A percentile compares a stretch with the other conserved stretches of the same genome.
phyloP scores from a whole-genome alignment of 2,113 vertebrate species.

The Scartelaos histophorus region DNA sequence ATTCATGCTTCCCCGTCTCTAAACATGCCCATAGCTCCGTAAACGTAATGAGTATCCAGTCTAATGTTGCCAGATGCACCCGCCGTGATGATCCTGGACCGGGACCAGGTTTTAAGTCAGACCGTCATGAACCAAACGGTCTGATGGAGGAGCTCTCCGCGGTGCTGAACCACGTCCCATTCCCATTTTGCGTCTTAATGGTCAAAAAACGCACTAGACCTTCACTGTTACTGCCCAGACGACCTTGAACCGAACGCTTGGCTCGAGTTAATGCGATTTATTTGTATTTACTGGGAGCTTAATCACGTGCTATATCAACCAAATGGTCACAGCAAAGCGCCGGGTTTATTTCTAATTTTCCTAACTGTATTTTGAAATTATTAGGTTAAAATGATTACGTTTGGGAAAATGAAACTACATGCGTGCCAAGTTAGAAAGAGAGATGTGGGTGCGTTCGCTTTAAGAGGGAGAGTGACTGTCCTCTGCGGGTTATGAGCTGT shows the following conservation, averaged over 20 bases:
- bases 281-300: background rate
- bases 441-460: conserved; percentile 22
- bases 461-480: conserved; percentile 3
- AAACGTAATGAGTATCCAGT: background rate
- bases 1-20: background rate
- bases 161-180: conserved; percentile 32
- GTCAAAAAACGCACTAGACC: conserved; percentile 6
- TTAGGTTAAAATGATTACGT: conserved; percentile 13
- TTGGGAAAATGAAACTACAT: conserved; percentile 1
- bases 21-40: background rate
- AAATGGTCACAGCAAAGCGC: conserved; percentile 6
- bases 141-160: conserved; percentile 37
- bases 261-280: background rate
- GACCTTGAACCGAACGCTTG: conserved; percentile 18
- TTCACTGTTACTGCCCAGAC: background rate
- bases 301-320: background rate
- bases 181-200: background rate
- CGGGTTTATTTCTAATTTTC: background rate
- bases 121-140: background rate
- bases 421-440: conserved; percentile 1
- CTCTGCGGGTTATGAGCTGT: conserved; percentile 33
- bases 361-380: conserved; percentile 19
- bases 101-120: background rate
- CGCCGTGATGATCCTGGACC: conserved; percentile 1
- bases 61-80: background rate